Base-by-base conservation (phyloP, 2,113 vertebrate genomes). In the Rhegmatorhina hoffmannsi region DNA sequence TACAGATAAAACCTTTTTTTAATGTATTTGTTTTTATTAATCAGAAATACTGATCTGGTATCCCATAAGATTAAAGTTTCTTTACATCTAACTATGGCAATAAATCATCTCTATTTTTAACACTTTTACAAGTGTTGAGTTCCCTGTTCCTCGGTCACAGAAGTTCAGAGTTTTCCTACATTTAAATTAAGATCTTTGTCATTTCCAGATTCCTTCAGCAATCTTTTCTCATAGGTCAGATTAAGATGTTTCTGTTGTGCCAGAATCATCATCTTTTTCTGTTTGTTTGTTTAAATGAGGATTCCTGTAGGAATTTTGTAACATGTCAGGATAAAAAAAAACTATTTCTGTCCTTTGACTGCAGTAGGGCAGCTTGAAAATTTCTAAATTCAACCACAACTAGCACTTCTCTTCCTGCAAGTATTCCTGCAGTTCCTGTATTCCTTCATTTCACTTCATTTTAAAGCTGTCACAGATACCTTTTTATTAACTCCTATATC, bases 221-320 rank as follows among this genome's bases (percentile, higher is more conserved):
- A 79, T 89, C 87, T 89, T 94, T 84, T 87, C 92, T 96, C 92
- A 72, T 9, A 95, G 89, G 73, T 78, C 92, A 94, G 81, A 87
- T 97, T 87, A 92, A 89, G 80, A 91, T 29, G 40, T 46, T 91
- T 56, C 52, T 91, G 53, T 47, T 25, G 10, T 91, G 81, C 87
- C 74, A 94, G 81, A 97, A 84, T 64, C 31, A 84, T 84, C 21
- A 74, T 72, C 13, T 34, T 79, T 59, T 79, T 87, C 79, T 87
- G 23, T 50, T 89, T 87, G 55, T 80, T 96, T 97, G 68, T 81
- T 92, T 89, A 81, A 93, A 87, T 64, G 25, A 92, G 21, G 34
- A 64, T 85, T 87, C 95, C 94, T 89, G n/a, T 18, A 84, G 93
- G 94, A 87, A 89, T 92, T 94, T 58, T 82, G 53, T 64, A 83